Evolutionary conservation across 2,888 invertebrate species (phyloP), one percentile per base, ranked within the genome.

Genomic region (Cartodere bifasciata): DNA sequence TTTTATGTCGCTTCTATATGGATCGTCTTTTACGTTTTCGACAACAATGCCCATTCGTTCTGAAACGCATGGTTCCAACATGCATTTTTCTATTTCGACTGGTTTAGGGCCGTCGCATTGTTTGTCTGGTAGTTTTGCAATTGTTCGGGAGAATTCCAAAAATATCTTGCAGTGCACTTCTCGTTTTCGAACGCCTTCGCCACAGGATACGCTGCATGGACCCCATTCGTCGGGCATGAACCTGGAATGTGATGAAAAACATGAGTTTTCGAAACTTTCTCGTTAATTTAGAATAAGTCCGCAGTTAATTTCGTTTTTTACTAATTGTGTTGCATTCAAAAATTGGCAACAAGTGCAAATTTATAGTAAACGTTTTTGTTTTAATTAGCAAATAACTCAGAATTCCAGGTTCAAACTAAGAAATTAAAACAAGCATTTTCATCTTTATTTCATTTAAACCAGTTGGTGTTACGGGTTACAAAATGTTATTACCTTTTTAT

Each of bases 161-260:
- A 85, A 91, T 48, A 94, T 91, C 65, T 87, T 88, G 64, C 97
- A 97, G 46, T 83, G 77, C n/a, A 91, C 91, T 46, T 79, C 75
- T 16, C 92, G 75, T 40, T 75, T 77, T n/a, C 82, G 68, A 44
- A 81, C 67, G 0, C 94, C 95, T 55, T 85, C 83, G 1, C 94
- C 94, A 54, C 95, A 94, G 1, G 83, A 79, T 0, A 81, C 83
- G 26, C 51, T 51, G 64, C 95, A 97, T 1, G 83, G 75, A 2
- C 88, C 78, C 92, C 92, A 95, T 31, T 85, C 83, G 36, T 90
- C 90, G 39, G 86, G 80, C 50, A 91, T 81, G 65, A 84, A 95
- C 55, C 95, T 92, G 64, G 33, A 60, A 52, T 45, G 26, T 34
- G 7, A 31, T 28, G 6, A 13, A 6, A 10, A 10, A 11, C 10